Evolutionary conservation across 30 jellyfish, hydroid and myxozoan species (phyloP).

Genomic region (Hydractinia symbiolongicarpus): DNA sequence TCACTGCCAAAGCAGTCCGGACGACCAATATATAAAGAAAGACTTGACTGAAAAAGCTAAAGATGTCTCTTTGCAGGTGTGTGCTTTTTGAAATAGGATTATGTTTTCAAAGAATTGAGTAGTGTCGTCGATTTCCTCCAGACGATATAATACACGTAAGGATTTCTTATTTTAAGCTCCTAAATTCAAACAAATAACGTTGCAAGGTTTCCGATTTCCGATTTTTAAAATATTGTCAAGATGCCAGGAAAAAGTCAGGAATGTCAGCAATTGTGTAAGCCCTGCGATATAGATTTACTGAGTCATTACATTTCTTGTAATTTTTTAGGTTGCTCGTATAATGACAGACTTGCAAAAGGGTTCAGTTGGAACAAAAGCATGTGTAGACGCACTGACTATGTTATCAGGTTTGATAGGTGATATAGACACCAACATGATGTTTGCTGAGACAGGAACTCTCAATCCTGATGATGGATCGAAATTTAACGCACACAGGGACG

Average conservation of each 20-base stretch:
- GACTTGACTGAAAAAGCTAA: slow-evolving; percentile 22
- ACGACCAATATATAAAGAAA: background rate
- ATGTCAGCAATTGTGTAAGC: too few relatives aligned
- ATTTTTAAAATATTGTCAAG: too few relatives aligned
- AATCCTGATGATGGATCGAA: slow-evolving; percentile 60
- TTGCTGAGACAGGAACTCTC: slow-evolving; percentile 80
- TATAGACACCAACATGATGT: slow-evolving; percentile 71
- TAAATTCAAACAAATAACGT: too few relatives aligned
- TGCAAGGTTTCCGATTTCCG: too few relatives aligned
- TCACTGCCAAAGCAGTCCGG: background rate
- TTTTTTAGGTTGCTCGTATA: slow-evolving; percentile 60
- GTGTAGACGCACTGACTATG: slow-evolving; percentile 62
- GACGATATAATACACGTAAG: too few relatives aligned
- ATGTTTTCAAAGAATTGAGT: too few relatives aligned
- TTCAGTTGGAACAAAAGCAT: slow-evolving; percentile 79
- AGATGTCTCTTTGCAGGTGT: slow-evolving; percentile 28
- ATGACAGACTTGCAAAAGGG: slow-evolving; percentile 72
- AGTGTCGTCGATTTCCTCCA: too few relatives aligned
- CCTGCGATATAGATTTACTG: too few relatives aligned
- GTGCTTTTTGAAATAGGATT: background rate
- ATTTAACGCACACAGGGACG: slow-evolving; percentile 80
- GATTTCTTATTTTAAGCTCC: too few relatives aligned
- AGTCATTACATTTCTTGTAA: background rate
- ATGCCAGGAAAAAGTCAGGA: too few relatives aligned
- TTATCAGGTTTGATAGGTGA: slow-evolving; percentile 77